Evolutionary conservation across 2,113 vertebrate genomes (phyloP).

Genomic region (Anguilla japonica): DNA sequence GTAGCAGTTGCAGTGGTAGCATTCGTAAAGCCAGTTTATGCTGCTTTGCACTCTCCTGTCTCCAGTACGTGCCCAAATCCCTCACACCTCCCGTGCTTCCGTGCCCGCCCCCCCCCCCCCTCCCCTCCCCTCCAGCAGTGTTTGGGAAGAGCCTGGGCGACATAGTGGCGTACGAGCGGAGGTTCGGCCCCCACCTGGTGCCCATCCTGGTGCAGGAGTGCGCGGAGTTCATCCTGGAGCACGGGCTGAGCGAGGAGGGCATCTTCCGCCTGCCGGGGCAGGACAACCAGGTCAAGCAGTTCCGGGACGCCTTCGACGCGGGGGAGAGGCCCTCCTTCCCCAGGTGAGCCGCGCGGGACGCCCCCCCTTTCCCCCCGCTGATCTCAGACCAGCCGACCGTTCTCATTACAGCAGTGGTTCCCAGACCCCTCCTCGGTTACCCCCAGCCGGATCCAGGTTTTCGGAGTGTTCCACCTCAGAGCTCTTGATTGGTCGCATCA

Average conservation of each 20-base stretch:
- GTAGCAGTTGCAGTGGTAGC: no score
- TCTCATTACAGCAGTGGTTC: not conserved
- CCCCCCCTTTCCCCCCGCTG: not conserved
- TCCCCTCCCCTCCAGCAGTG: constrained; percentile 58
- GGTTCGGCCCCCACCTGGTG: constrained; percentile 79
- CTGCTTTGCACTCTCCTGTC: not conserved
- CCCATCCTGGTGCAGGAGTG: constrained; percentile 92
- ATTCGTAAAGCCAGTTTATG: not conserved
- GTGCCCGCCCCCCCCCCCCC: not conserved
- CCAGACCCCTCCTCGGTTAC: no score
- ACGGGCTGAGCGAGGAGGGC: constrained; percentile 85
- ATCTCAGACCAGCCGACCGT: not conserved
- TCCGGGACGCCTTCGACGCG: constrained; percentile 87
- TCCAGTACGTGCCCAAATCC: not conserved
- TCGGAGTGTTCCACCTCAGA: no score
- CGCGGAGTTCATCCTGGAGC: constrained; percentile 82
- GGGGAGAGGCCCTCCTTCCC: constrained; percentile 91
- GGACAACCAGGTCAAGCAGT: constrained; percentile 88
- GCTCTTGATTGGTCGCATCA: no score
- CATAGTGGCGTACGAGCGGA: constrained; percentile 82
- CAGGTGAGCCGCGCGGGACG: constrained; percentile 59
- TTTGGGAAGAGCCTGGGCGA: constrained; percentile 85
- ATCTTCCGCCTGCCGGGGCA: constrained; percentile 95
- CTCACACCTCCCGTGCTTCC: not conserved
- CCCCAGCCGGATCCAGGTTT: no score